Evolutionary conservation across 1,140 invertebrate species (phyloP).

Genomic region (Drosophila orena): DNA sequence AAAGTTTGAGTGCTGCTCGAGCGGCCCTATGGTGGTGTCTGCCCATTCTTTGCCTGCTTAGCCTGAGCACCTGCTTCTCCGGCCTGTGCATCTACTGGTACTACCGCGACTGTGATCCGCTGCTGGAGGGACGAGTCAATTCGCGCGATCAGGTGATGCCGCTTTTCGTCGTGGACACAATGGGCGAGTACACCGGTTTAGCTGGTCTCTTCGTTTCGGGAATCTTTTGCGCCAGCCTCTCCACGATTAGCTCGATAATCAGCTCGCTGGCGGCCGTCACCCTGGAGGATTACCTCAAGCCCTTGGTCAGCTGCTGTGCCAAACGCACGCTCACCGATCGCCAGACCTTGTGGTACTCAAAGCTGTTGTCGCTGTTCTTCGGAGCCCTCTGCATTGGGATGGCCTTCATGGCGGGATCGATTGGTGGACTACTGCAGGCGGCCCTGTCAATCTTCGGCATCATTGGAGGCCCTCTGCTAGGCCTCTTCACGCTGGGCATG

Average conservation of each 20-base stretch:
- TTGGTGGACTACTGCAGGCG: conserved; percentile 91
- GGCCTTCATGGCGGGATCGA: conserved; percentile 89
- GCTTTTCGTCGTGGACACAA: conserved; percentile 91
- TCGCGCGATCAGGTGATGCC: conserved; percentile 88
- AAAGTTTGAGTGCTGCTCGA: conserved; percentile 88
- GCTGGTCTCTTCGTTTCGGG: conserved; percentile 93
- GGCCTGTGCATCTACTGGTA: conserved; percentile 92
- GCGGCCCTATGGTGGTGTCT: conserved; percentile 89
- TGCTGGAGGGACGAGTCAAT: conserved; percentile 86
- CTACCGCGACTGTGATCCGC: conserved; percentile 91
- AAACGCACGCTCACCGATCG: conserved; percentile 60
- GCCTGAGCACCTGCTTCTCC: conserved; percentile 90
- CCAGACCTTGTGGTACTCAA: conserved; percentile 85
- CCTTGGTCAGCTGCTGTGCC: conserved; percentile 71
- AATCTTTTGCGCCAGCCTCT: conserved; percentile 93
- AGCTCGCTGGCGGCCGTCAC: conserved; percentile 94
- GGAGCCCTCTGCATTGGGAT: conserved; percentile 89
- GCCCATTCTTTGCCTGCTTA: conserved; percentile 89
- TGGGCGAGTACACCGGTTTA: conserved; percentile 89
- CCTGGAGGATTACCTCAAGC: conserved; percentile 92
- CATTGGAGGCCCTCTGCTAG: conserved; percentile 92
- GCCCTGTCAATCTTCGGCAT: conserved; percentile 92
- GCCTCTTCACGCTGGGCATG: conserved; percentile 93
- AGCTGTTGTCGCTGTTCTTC: conserved; percentile 88
- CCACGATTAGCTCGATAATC: conserved; percentile 92